Conservation (phyloP, 2,113 vertebrate species). For the Saccopteryx bilineata region DNA sequence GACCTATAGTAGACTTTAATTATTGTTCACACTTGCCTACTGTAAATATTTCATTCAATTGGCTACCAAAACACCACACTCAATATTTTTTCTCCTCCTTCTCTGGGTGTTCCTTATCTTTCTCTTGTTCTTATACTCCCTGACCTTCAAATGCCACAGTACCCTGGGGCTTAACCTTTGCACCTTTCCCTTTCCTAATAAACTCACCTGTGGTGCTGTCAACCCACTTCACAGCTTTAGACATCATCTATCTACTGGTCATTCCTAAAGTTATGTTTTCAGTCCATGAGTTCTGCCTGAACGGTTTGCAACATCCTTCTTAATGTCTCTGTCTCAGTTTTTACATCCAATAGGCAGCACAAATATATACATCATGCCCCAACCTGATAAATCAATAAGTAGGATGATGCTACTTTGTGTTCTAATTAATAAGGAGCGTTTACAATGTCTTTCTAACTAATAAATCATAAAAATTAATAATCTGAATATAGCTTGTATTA, state of each 20-base stretch:
- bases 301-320: background rate
- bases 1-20: background rate
- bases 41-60: background rate
- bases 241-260: background rate
- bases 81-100: background rate
- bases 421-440: background rate
- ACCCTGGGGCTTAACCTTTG: background rate
- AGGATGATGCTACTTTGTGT: background rate
- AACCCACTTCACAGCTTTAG: background rate
- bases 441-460: background rate
- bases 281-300: background rate
- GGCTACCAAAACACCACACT: background rate
- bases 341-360: background rate
- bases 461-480: conserved; percentile 26
- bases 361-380: background rate
- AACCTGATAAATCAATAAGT: background rate
- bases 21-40: background rate
- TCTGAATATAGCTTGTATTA: background rate
- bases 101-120: background rate
- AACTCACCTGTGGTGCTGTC: background rate
- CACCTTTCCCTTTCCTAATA: background rate
- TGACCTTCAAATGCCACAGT: background rate
- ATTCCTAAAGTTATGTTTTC: background rate
- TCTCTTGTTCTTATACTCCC: background rate
- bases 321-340: background rate